Percentiles rank a stretch among this genome's conserved stretches.
Conservation (phyloP, 2,888 invertebrate genomes). For the Asteroscopus sphinx region DNA sequence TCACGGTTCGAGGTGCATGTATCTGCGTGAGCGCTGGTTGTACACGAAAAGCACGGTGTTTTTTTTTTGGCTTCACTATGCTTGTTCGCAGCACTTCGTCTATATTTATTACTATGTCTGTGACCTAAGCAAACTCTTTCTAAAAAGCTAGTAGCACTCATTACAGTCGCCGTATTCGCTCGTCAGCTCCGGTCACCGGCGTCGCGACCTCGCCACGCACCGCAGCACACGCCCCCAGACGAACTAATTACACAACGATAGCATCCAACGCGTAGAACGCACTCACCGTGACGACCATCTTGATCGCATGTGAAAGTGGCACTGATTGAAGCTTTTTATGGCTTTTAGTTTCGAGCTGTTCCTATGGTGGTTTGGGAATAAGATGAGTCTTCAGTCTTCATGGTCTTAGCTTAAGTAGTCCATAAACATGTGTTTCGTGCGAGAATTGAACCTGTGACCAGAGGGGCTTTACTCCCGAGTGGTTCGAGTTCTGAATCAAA, state of each 20-base stretch:
- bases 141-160: conserved; percentile 7
- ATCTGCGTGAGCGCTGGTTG: too few species aligned
- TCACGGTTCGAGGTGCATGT: too few species aligned
- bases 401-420: too few species aligned
- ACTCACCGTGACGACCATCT: conserved; percentile 68
- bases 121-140: not conserved
- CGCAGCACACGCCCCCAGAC: conserved; percentile 67
- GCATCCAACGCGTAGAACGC: conserved; percentile 59
- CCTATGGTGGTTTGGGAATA: conserved; percentile 5
- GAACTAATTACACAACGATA: conserved; percentile 72
- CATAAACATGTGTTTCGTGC: too few species aligned
- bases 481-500: too few species aligned
- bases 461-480: too few species aligned
- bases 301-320: conserved; percentile 69
- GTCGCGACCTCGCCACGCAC: conserved; percentile 67
- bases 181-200: conserved; percentile 32
- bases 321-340: conserved; percentile 54
- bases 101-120: too few species aligned
- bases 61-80: too few species aligned
- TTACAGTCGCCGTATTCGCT: conserved; percentile 10
- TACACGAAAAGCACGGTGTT: too few species aligned
- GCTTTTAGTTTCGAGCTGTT: conserved; percentile 17
- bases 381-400: not conserved
- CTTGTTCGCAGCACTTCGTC: too few species aligned
- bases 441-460: too few species aligned